Percentiles rank a stretch among this genome's conserved stretches.
These are phyloP conservation scores for Ornithoptera priamus DNA, from an alignment of 2,888 invertebrate genomes.

Conservation along the genomic window DNA sequence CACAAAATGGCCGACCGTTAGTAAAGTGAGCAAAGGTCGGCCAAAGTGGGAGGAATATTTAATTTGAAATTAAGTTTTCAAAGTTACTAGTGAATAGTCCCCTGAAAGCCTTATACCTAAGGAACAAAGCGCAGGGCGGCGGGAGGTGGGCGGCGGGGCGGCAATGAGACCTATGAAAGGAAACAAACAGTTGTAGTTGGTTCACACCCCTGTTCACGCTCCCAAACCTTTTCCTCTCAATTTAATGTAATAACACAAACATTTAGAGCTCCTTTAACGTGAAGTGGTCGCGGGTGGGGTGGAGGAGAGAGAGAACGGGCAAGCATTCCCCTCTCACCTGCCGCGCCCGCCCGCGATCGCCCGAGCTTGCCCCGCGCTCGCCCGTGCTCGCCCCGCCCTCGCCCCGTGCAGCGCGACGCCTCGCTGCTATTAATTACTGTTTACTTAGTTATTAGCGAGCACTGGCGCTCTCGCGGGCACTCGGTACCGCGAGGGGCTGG, in stretches of 20 bases:
- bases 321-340: neutral
- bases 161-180: neutral
- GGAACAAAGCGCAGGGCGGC: neutral
- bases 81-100: slow-evolving; percentile 4
- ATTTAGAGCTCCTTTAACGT: slow-evolving; percentile 9
- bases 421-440: neutral
- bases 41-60: neutral
- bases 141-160: neutral
- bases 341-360: neutral
- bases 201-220: slow-evolving; percentile 16
- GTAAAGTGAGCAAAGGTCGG: neutral
- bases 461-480: neutral
- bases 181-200: slow-evolving; percentile 10
- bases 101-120: slow-evolving; percentile 3
- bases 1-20: neutral
- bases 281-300: neutral
- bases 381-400: neutral
- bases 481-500: neutral
- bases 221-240: slow-evolving; percentile 7
- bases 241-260: slow-evolving; percentile 23
- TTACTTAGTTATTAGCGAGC: neutral
- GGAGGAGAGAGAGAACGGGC: too few species aligned
- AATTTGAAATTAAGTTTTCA: neutral
- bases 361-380: too few species aligned
- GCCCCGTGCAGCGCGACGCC: neutral